A percentile compares a stretch with the other conserved stretches of the same genome.
Conservation (phyloP, 1,140 invertebrate genomes). For the Telenomus remus region DNA sequence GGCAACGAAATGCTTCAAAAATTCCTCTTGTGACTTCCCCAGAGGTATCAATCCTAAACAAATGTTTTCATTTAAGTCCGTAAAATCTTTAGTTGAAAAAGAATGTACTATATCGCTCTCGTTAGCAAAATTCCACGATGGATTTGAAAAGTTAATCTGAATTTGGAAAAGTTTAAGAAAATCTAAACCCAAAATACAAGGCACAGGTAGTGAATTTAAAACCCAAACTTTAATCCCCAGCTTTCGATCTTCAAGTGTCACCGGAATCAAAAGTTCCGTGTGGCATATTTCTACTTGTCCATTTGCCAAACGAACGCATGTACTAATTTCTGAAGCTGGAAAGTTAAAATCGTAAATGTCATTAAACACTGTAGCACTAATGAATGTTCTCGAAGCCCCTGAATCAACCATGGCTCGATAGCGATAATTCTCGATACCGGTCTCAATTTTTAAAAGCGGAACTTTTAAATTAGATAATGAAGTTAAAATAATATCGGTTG, state of each 20-base stretch:
- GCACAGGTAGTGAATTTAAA: neutral
- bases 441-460: neutral
- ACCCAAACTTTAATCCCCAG: neutral
- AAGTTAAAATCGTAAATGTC: neutral
- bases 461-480: no score
- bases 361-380: no score
- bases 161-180: neutral
- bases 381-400: slow-evolving; percentile 9
- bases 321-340: neutral
- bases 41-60: no score
- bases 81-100: no score
- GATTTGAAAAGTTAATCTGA: neutral
- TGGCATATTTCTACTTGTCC: neutral
- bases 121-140: neutral
- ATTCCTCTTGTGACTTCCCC: neutral
- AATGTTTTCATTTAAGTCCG: no score
- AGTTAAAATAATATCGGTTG: no score
- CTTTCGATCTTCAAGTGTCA: neutral
- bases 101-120: no score
- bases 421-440: neutral
- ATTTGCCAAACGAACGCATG: neutral
- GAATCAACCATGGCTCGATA: slow-evolving; percentile 8
- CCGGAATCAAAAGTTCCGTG: neutral
- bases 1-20: neutral
- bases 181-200: slow-evolving; percentile 4